A percentile compares a stretch with the other conserved stretches of the same genome.
phyloP scores from a whole-genome alignment of 2,797 vertebrate genomes.

The Coranthus polyacanthus region DNA sequence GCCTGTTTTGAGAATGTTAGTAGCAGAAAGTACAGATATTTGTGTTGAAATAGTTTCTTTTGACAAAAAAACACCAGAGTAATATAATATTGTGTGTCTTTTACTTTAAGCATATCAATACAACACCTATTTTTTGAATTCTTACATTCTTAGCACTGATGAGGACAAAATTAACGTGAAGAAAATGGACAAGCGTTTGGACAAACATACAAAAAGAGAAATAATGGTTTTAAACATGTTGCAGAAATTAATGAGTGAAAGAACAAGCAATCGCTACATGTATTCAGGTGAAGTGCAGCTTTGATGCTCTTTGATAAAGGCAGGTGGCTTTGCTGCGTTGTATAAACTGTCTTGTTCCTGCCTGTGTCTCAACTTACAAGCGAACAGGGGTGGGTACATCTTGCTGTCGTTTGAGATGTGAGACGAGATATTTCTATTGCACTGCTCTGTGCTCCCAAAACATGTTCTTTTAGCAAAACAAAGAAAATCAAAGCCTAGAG shows the following conservation, averaged over 20 bases:
- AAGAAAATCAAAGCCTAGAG: constrained; percentile 54
- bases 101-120: no score
- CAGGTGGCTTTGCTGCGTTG: constrained; percentile 51
- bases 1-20: no score
- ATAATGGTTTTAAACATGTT: neutral
- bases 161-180: neutral
- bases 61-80: no score
- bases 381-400: constrained; percentile 43
- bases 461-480: constrained; percentile 53
- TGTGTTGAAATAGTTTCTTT: no score
- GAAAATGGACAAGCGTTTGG: neutral
- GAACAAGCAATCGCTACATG: neutral
- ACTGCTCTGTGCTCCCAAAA: constrained; percentile 37
- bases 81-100: no score
- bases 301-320: constrained; percentile 59
- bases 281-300: constrained; percentile 36
- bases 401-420: constrained; percentile 60
- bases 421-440: constrained; percentile 57
- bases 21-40: no score
- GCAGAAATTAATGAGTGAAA: neutral
- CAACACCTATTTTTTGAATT: no score
- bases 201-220: neutral
- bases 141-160: no score
- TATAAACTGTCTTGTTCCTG: constrained; percentile 48
- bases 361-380: constrained; percentile 36